Evolutionary conservation across 2,888 invertebrate genomes (phyloP).

Genomic region (Eupithecia abbreviata): DNA sequence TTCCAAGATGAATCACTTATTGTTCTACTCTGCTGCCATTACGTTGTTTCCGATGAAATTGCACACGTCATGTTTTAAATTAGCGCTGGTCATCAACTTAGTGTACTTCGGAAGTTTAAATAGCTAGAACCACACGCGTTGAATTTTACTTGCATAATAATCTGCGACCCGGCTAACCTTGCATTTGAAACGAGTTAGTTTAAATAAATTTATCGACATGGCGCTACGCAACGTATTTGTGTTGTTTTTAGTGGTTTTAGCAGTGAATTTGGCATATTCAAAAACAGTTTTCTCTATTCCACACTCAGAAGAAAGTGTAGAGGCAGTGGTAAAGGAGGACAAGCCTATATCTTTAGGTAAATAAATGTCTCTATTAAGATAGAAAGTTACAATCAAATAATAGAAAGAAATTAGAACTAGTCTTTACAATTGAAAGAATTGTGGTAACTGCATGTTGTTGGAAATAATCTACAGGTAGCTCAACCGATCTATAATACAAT

Average conservation of each 20-base stretch:
- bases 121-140: conserved; percentile 15
- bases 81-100: conserved; percentile 26
- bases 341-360: conserved; percentile 13
- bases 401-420: too few relatives aligned
- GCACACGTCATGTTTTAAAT: conserved; percentile 40
- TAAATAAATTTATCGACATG: conserved; percentile 14
- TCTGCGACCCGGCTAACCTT: conserved; percentile 23
- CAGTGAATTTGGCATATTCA: conserved; percentile 23
- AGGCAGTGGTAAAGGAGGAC: conserved; percentile 5
- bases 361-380: background rate
- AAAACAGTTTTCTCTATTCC: conserved; percentile 23
- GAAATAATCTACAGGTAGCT: too few relatives aligned
- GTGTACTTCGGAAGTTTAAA: conserved; percentile 14
- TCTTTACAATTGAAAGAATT: too few relatives aligned
- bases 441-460: too few relatives aligned
- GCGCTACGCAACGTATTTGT: conserved; percentile 18
- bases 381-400: too few relatives aligned
- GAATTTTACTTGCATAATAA: conserved; percentile 22
- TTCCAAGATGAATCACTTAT: conserved; percentile 37
- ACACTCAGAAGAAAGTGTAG: conserved; percentile 11
- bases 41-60: conserved; percentile 33
- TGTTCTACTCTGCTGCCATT: conserved; percentile 7
- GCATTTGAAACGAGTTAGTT: conserved; percentile 8
- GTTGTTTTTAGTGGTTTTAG: conserved; percentile 26
- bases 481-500: too few relatives aligned